These are phyloP conservation scores for Drosophila kanekoi DNA, from an alignment of 2,888 invertebrate genomes.

Conservation along the genomic window DNA sequence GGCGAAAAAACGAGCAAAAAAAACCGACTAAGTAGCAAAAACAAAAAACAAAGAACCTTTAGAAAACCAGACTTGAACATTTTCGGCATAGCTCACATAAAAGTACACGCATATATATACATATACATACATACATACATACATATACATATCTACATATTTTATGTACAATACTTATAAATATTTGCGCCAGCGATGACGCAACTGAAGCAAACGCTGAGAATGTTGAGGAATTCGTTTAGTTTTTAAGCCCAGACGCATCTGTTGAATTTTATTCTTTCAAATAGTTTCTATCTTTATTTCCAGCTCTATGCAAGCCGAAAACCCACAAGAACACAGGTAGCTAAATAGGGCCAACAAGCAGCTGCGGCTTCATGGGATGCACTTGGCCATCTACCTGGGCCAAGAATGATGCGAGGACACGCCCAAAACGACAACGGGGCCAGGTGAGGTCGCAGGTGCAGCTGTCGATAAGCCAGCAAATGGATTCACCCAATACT, in stretches of 20 bases:
- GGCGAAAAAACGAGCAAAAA: slow-evolving; percentile 30
- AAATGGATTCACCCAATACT: slow-evolving; percentile 16
- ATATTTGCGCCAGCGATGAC: slow-evolving; percentile 71
- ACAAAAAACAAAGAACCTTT: slow-evolving; percentile 14
- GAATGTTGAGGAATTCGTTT: slow-evolving; percentile 64
- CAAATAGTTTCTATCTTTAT: slow-evolving; percentile 24
- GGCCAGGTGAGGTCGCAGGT: slow-evolving; percentile 20
- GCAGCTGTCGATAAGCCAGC: slow-evolving; percentile 44
- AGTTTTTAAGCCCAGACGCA: slow-evolving; percentile 35
- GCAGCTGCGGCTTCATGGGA: slow-evolving; percentile 28
- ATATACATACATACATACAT: too few species aligned
- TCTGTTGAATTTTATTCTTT: slow-evolving; percentile 52
- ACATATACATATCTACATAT: slow-evolving; percentile 2
- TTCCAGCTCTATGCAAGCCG: slow-evolving; percentile 16
- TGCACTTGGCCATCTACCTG: slow-evolving; percentile 37
- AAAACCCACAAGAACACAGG: slow-evolving; percentile 37
- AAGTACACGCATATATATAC: slow-evolving; percentile 11
- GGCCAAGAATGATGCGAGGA: background rate
- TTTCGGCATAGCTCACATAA: slow-evolving; percentile 34
- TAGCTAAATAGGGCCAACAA: slow-evolving; percentile 26
- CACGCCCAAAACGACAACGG: background rate
- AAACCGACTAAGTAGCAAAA: slow-evolving; percentile 19
- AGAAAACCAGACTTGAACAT: slow-evolving; percentile 62
- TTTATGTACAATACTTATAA: slow-evolving; percentile 17
- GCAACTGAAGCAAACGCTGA: slow-evolving; percentile 58